Base-by-base conservation (phyloP, 2,113 vertebrate genomes). In the Australoheros scitulus region DNA sequence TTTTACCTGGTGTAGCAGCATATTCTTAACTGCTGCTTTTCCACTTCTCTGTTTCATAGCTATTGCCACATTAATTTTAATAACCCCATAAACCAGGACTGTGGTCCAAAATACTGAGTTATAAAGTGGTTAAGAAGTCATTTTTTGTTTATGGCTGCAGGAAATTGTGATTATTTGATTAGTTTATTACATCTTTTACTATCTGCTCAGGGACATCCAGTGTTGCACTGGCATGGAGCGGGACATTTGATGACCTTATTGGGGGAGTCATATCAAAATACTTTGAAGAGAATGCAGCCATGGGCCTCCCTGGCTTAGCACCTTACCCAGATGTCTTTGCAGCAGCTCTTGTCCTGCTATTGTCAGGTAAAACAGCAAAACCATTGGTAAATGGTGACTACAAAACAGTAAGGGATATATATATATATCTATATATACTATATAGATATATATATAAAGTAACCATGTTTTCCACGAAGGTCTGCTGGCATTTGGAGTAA, bases 301-400 rank as follows among this genome's bases (percentile, higher is more conserved):
- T 97, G 85, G 63, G 56, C 7, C 76, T 95, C 8, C 91, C 95
- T 4, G 97, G 96, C 3, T 88, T 98, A 83, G 96, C 96, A 4
- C 92, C 96, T 36, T 96, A 97, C 84, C 96, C 95, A 4, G 96
- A 97, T 89, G 90, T 92, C 72, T 97, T 98, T 94, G 96, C 97
- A 0, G 95, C 96, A 36, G 91, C 11, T 43, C 96, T 98, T 29
- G 94, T 98, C 63, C 13, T 97, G 68, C 55, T 97, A 2, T 88
- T 97, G 34, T 94, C 97, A 93, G 96, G 97, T 97, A 96, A 81
- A 61, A 55, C 8, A 34, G 18, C 11, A 61, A 24, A n/a, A 11
- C 5, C 65, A 11, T 26, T 2, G 1, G 15, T 68, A 52, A 50
- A 36, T 50, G 36, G 3, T 2, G 1, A 47, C 17, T 41, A 18